A percentile compares a stretch with the other conserved stretches of the same genome.
These are phyloP conservation scores for Blastobasis lacticolella DNA, from an alignment of 2,888 invertebrate genomes.

Conservation along the genomic window DNA sequence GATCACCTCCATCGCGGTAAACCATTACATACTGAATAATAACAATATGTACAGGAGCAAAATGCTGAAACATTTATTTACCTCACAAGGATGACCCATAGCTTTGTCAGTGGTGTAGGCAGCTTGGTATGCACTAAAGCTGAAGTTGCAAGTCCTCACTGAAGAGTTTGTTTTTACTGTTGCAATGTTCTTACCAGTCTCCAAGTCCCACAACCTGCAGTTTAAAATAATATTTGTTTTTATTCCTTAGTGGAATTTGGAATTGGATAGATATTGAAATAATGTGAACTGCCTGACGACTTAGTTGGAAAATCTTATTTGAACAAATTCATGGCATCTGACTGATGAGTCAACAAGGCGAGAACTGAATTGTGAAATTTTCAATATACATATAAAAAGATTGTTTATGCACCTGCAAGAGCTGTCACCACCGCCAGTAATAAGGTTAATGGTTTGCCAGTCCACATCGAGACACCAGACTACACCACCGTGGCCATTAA, in stretches of 20 bases:
- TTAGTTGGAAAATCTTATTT: no score
- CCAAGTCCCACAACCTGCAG: slow-evolving; percentile 91
- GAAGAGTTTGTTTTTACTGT: slow-evolving; percentile 87
- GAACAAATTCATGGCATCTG: no score
- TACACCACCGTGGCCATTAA: slow-evolving; percentile 97
- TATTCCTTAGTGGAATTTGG: no score
- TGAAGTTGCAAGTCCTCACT: slow-evolving; percentile 93
- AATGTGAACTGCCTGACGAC: no score
- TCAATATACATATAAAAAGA: no score
- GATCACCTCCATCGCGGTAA: no score
- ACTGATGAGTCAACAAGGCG: no score
- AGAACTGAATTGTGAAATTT: no score
- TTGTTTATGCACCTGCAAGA: slow-evolving; percentile 73
- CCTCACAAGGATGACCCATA: slow-evolving; percentile 91
- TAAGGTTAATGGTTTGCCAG: slow-evolving; percentile 93
- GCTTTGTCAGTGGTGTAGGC: slow-evolving; percentile 95
- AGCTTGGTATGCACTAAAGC: slow-evolving; percentile 93
- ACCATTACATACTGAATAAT: no score
- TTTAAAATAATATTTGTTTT: background rate
- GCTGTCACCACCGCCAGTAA: slow-evolving; percentile 97
- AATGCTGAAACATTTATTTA: slow-evolving; percentile 15
- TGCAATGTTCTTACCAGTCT: slow-evolving; percentile 85
- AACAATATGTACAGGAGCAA: no score
- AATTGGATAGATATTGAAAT: no score
- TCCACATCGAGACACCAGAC: slow-evolving; percentile 99